A percentile compares a stretch with the other conserved stretches of the same genome.
phyloP scores from a whole-genome alignment of 2,113 vertebrate species.

The Synchiropus splendidus region DNA sequence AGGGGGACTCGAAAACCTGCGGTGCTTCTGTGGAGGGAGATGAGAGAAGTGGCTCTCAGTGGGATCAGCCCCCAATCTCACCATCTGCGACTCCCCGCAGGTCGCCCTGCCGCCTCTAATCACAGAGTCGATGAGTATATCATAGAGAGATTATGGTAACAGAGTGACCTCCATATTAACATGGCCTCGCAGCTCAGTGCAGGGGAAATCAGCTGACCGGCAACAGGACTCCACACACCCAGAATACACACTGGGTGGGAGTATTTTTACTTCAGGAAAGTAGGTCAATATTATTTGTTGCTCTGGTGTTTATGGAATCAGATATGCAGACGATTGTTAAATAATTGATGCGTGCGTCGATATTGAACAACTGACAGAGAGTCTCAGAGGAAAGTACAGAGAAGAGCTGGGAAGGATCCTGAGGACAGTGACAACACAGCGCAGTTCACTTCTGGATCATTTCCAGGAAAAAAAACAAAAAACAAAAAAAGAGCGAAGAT shows the following conservation, averaged over 20 bases:
- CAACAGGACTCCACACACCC: slow-evolving; percentile 35
- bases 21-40: slow-evolving; percentile 36
- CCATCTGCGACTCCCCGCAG: slow-evolving; percentile 45
- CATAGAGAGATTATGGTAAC: slow-evolving; percentile 38
- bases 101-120: slow-evolving; percentile 38
- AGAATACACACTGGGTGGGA: slow-evolving; percentile 28
- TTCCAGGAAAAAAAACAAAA: too few relatives aligned
- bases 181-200: slow-evolving; percentile 12
- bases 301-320: slow-evolving; percentile 42
- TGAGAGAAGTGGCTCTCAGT: slow-evolving; percentile 29
- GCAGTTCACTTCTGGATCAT: too few relatives aligned
- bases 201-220: slow-evolving; percentile 36
- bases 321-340: slow-evolving; percentile 14
- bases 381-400: slow-evolving; percentile 23
- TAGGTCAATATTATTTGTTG: slow-evolving; percentile 42
- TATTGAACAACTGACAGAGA: slow-evolving; percentile 22
- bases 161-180: slow-evolving; percentile 28
- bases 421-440: too few relatives aligned
- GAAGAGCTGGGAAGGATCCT: too few relatives aligned
- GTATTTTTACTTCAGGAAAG: slow-evolving; percentile 53
- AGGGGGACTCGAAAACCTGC: slow-evolving; percentile 23
- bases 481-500: too few relatives aligned
- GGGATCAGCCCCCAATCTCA: slow-evolving; percentile 40
- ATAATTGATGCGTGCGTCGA: slow-evolving; percentile 10
- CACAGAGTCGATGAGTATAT: slow-evolving; percentile 35